These are phyloP conservation scores for Sarcophaga variegata DNA, from an alignment of 2,888 invertebrate genomes.

Conservation along the genomic window DNA sequence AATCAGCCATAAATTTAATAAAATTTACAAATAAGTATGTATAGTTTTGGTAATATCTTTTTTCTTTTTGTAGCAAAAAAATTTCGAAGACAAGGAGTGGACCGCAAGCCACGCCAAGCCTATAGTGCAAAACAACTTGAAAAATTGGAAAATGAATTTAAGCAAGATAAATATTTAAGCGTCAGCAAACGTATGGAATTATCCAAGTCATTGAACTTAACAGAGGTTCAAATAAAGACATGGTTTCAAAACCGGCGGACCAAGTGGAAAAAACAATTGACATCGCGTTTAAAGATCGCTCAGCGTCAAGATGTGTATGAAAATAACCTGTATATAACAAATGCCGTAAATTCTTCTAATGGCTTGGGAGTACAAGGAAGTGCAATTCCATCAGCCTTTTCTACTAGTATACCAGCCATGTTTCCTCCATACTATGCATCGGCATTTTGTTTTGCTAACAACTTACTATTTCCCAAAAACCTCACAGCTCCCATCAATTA, in stretches of 20 bases:
- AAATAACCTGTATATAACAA: conserved; percentile 83
- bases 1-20: neutral
- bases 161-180: conserved; percentile 97
- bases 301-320: conserved; percentile 91
- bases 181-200: conserved; percentile 98
- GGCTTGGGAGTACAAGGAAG: neutral
- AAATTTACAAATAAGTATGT: neutral
- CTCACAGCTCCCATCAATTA: conserved; percentile 2
- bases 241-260: conserved; percentile 96
- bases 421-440: conserved; percentile 72
- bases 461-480: conserved; percentile 37
- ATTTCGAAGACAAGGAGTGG: conserved; percentile 92
- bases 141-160: conserved; percentile 99
- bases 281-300: conserved; percentile 93
- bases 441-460: conserved; percentile 72
- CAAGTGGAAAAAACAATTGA: conserved; percentile 99
- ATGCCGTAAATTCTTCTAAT: conserved; percentile 72
- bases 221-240: conserved; percentile 94
- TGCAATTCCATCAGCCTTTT: neutral
- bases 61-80: conserved; percentile 85
- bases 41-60: neutral
- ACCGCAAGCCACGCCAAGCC: conserved; percentile 93
- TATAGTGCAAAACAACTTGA: conserved; percentile 99
- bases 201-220: conserved; percentile 95
- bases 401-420: conserved; percentile 43